Evolutionary conservation across 2,797 vertebrate genomes (phyloP).

Genomic region (Gastrophryne carolinensis): DNA sequence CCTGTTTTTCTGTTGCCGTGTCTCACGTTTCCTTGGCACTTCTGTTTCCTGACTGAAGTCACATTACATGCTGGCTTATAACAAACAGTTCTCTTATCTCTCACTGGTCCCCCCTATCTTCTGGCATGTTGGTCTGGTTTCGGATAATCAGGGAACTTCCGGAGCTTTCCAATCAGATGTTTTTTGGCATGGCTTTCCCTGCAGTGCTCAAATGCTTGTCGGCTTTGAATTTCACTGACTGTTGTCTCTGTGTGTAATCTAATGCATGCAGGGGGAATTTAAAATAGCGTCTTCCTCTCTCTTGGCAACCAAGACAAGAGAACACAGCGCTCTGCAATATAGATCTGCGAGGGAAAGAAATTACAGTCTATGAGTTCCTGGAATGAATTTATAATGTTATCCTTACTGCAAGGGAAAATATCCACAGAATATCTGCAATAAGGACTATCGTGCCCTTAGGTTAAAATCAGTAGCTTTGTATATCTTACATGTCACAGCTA

Average conservation of each 20-base stretch:
- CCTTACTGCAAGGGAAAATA: no score
- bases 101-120: neutral
- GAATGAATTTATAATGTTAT: no score
- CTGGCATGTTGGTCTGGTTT: slow-evolving; percentile 9
- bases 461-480: no score
- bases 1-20: no score
- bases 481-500: no score
- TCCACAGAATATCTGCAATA: no score
- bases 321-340: neutral
- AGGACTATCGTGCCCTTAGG: no score
- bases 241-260: slow-evolving; percentile 20
- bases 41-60: no score
- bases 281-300: slow-evolving; percentile 12
- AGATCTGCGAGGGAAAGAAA: neutral
- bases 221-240: slow-evolving; percentile 46
- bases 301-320: slow-evolving; percentile 21
- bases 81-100: neutral
- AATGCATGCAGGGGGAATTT: slow-evolving; percentile 21
- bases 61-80: neutral
- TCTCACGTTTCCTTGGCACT: no score
- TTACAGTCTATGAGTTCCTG: neutral
- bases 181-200: slow-evolving; percentile 27
- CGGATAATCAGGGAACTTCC: slow-evolving; percentile 28
- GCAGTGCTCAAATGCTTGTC: slow-evolving; percentile 25
- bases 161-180: slow-evolving; percentile 31